Conservation (phyloP, 1,140 invertebrate genomes). For the Bombus pyrosoma region DNA sequence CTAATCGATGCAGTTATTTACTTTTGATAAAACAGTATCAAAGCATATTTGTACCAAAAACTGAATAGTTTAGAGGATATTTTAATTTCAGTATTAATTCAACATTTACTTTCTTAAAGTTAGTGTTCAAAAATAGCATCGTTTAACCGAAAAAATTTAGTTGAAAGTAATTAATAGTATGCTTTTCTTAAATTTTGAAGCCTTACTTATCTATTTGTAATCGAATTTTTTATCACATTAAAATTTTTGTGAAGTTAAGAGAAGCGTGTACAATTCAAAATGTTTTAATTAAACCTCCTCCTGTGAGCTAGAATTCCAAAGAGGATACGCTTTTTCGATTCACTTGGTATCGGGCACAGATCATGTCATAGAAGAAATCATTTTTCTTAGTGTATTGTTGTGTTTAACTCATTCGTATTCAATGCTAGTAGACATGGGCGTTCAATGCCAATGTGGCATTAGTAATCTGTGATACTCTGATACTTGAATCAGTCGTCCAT, state of each 20-base stretch:
- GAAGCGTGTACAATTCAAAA: neutral
- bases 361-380: neutral
- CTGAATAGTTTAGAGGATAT: neutral
- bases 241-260: neutral
- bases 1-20: too few species aligned
- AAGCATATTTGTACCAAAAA: neutral
- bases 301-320: neutral
- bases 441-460: slow-evolving; percentile 38
- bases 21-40: too few species aligned
- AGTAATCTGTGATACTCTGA: neutral
- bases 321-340: neutral
- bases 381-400: neutral
- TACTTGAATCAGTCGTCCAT: slow-evolving; percentile 27
- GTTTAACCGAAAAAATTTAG: too few species aligned
- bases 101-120: neutral
- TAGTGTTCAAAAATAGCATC: neutral
- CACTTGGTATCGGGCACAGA: neutral
- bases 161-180: too few species aligned
- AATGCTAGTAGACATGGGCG: slow-evolving; percentile 10
- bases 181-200: too few species aligned
- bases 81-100: neutral
- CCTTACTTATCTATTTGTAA: neutral
- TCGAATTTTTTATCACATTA: neutral
- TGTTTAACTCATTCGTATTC: slow-evolving; percentile 30
- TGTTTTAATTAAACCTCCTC: too few species aligned